Percentiles rank a stretch among this genome's conserved stretches.
phyloP scores from a whole-genome alignment of 2,888 invertebrate genomes.

The Thalpophila matura region DNA sequence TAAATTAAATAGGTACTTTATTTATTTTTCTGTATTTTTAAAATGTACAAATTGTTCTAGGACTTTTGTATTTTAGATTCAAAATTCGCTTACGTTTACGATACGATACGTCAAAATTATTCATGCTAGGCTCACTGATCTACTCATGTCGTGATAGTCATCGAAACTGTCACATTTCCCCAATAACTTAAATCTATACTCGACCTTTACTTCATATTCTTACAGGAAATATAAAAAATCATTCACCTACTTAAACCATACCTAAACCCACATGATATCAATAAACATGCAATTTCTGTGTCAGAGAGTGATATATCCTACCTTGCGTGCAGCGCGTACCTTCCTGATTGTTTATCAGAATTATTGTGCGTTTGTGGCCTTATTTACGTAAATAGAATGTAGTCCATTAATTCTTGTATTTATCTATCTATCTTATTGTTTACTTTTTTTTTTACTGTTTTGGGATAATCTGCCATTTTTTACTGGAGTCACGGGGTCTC shows the following conservation, averaged over 20 bases:
- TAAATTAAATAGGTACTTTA: no score
- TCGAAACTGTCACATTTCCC: no score
- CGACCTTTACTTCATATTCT: background rate
- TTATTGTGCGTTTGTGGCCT: constrained; percentile 42
- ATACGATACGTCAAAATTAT: no score
- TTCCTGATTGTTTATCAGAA: constrained; percentile 16
- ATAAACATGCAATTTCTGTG: constrained; percentile 58
- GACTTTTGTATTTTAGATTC: no score
- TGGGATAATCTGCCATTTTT: no score
- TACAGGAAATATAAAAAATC: constrained; percentile 34
- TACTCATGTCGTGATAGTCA: no score
- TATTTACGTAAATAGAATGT: constrained; percentile 10
- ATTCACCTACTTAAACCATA: constrained; percentile 15
- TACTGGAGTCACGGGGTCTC: no score
- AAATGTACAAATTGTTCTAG: no score
- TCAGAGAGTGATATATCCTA: constrained; percentile 46
- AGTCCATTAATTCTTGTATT: constrained; percentile 8
- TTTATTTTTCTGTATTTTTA: no score
- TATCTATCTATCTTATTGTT: background rate
- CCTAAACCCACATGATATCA: constrained; percentile 29
- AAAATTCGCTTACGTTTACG: no score
- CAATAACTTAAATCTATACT: background rate
- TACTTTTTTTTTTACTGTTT: background rate
- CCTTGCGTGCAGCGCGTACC: constrained; percentile 50
- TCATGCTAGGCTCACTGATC: no score